Conservation (phyloP, 1,140 invertebrate genomes). For the Tribolium castaneum region DNA sequence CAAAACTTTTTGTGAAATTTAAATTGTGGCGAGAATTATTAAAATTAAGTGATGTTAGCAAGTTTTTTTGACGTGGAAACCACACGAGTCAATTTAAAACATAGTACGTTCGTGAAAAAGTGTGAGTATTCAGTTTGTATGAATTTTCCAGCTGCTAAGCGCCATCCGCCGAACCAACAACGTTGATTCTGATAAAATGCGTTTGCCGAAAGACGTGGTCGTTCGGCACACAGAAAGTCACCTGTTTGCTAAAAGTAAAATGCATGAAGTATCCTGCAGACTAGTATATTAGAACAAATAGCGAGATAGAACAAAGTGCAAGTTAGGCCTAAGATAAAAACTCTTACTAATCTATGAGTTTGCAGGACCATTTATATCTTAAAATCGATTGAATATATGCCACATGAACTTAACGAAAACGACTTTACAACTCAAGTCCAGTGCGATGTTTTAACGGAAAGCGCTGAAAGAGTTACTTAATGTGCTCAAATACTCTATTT, state of each 20-base stretch:
- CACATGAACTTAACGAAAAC: conserved; percentile 10
- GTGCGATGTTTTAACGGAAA: neutral
- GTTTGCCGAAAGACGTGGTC: conserved; percentile 40
- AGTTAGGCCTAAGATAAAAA: conserved; percentile 48
- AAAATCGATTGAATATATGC: conserved; percentile 26
- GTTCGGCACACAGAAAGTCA: conserved; percentile 41
- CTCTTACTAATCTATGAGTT: conserved; percentile 43
- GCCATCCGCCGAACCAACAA: conserved; percentile 31
- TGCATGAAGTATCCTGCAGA: conserved; percentile 45
- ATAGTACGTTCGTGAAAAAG: neutral
- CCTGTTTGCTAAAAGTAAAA: conserved; percentile 45
- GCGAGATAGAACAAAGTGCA: conserved; percentile 41
- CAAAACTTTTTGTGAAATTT: no score
- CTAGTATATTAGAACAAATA: conserved; percentile 44
- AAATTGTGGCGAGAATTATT: no score
- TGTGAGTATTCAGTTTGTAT: neutral
- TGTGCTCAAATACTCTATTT: conserved; percentile 22
- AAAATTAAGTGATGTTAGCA: no score
- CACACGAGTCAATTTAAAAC: neutral
- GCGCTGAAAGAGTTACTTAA: neutral
- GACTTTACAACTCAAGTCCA: conserved; percentile 7
- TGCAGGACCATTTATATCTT: conserved; percentile 46
- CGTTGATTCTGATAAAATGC: conserved; percentile 12
- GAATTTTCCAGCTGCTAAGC: conserved; percentile 15
- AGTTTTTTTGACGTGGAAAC: neutral